phyloP scores from a whole-genome alignment of 2,888 invertebrate genomes.

The Drosophila tripunctata region DNA sequence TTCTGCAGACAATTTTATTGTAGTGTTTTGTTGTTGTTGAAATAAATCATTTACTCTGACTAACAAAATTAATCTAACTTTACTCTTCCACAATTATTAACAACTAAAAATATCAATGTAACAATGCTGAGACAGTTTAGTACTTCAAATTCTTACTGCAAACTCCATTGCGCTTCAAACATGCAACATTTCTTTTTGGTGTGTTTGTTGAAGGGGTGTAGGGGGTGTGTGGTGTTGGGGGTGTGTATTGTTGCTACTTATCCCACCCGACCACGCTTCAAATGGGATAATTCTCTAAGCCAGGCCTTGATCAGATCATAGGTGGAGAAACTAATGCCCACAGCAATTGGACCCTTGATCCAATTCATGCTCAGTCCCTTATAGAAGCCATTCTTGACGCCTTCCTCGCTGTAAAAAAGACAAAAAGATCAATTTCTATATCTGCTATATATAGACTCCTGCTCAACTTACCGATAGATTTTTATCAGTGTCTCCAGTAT shows the following conservation, averaged over 20 bases:
- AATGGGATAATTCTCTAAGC: slow-evolving; percentile 85
- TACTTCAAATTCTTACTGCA: slow-evolving; percentile 25
- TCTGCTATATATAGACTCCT: background rate
- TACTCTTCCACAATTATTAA: slow-evolving; percentile 52
- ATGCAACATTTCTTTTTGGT: slow-evolving; percentile 14
- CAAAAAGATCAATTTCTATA: too few species aligned
- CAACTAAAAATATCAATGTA: slow-evolving; percentile 71
- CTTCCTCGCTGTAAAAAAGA: slow-evolving; percentile 90
- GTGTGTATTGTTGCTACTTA: slow-evolving; percentile 34
- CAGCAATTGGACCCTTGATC: slow-evolving; percentile 96
- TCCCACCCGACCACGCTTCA: slow-evolving; percentile 79
- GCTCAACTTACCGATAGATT: slow-evolving; percentile 88
- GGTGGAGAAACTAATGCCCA: slow-evolving; percentile 97
- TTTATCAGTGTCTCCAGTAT: slow-evolving; percentile 88
- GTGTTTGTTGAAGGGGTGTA: background rate
- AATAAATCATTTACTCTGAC: slow-evolving; percentile 57
- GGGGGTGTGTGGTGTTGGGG: slow-evolving; percentile 19
- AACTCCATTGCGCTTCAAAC: slow-evolving; percentile 14
- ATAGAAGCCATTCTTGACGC: slow-evolving; percentile 94
- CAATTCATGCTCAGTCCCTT: slow-evolving; percentile 99
- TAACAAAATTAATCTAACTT: slow-evolving; percentile 61
- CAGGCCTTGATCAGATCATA: slow-evolving; percentile 92
- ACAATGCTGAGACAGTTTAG: slow-evolving; percentile 50
- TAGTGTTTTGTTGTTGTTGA: slow-evolving; percentile 28
- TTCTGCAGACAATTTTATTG: slow-evolving; percentile 43